Evolutionary conservation across 2,888 invertebrate genomes (phyloP).

Genomic region (Leptopilina syphax): DNA sequence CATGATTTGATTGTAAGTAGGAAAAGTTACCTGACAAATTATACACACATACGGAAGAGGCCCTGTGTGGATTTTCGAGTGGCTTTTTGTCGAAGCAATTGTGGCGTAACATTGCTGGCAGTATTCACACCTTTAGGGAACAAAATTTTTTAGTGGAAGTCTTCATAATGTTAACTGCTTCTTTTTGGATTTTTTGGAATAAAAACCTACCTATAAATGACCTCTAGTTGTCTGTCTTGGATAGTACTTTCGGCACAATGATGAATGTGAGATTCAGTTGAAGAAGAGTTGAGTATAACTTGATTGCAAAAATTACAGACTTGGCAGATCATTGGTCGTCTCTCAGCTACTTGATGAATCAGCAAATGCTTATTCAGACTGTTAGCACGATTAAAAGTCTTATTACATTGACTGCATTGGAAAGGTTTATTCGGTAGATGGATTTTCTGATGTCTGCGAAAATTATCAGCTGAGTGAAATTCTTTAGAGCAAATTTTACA

Average conservation of each 20-base stretch:
- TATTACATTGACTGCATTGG: conserved; percentile 46
- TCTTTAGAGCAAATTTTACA: conserved; percentile 55
- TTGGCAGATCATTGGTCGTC: conserved; percentile 28
- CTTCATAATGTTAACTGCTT: too few relatives aligned
- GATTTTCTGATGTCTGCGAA: conserved; percentile 49
- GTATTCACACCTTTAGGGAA: conserved; percentile 46
- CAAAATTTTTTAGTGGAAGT: too few relatives aligned
- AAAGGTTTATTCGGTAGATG: conserved; percentile 45
- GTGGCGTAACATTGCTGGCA: conserved; percentile 48
- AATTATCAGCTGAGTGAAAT: conserved; percentile 54
- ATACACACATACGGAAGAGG: conserved; percentile 51
- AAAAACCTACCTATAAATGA: conserved; percentile 32
- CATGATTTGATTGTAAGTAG: conserved; percentile 49
- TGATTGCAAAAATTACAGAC: conserved; percentile 45
- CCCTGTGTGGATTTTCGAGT: conserved; percentile 43
- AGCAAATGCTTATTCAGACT: conserved; percentile 46
- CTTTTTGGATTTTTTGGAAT: too few relatives aligned
- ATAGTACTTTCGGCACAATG: conserved; percentile 28
- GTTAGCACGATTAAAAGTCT: conserved; percentile 45
- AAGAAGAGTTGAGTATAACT: conserved; percentile 37
- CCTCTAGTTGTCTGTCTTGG: conserved; percentile 33
- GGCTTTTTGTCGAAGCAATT: conserved; percentile 39
- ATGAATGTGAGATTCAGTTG: background rate
- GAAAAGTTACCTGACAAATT: conserved; percentile 49
- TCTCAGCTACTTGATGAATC: conserved; percentile 41